These are phyloP conservation scores for Bruchidius siliquastri DNA, from an alignment of 2,888 invertebrate species.

Conservation along the genomic window DNA sequence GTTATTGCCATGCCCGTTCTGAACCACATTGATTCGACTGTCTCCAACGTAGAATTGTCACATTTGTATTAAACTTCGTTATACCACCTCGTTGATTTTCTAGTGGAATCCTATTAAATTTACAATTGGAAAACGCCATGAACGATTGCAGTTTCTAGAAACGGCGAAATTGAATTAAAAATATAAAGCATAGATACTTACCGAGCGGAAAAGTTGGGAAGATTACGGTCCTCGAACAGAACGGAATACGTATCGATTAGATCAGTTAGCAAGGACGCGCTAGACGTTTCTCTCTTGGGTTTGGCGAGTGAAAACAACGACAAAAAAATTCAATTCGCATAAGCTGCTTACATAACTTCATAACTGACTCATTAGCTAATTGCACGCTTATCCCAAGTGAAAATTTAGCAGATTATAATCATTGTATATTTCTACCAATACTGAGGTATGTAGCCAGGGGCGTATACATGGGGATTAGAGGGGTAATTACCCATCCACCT, in stretches of 20 bases:
- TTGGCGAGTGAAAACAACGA: not conserved
- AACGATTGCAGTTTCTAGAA: not conserved
- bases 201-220: not conserved
- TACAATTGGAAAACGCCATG: not conserved
- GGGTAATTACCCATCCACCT: no score
- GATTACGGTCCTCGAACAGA: not conserved
- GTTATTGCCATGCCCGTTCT: no score
- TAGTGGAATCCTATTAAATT: not conserved
- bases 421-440: not conserved
- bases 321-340: not conserved
- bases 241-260: not conserved
- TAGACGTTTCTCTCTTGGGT: not conserved
- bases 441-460: not conserved
- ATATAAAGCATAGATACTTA: not conserved
- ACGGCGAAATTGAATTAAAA: not conserved
- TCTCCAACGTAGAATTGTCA: not conserved
- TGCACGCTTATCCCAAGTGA: not conserved
- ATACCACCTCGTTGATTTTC: not conserved
- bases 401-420: not conserved
- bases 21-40: not conserved
- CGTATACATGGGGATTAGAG: no score
- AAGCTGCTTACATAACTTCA: not conserved
- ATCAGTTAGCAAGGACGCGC: not conserved
- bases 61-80: not conserved
- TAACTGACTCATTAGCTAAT: not conserved